Percentiles rank a stretch among this genome's conserved stretches.
Evolutionary conservation across 1,140 invertebrate genomes (phyloP).

Genomic region (Xylocopa sonorina): DNA sequence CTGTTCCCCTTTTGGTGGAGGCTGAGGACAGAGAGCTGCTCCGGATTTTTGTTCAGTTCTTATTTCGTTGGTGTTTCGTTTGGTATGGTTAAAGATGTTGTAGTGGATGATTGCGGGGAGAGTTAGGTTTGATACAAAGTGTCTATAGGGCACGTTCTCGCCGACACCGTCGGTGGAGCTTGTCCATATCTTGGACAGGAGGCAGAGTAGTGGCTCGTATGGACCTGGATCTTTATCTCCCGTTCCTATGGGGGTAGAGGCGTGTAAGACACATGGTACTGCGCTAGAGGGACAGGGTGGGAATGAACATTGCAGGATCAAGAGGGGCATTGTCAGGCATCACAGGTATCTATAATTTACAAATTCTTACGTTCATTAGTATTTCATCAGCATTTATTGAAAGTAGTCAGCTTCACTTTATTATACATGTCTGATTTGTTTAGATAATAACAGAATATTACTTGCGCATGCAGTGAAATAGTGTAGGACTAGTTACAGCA

Average conservation of each 20-base stretch:
- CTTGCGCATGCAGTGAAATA: too few relatives aligned
- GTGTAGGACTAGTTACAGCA: not conserved
- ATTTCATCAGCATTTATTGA: not conserved
- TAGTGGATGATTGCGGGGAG: not conserved
- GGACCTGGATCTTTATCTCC: slow-evolving; percentile 79
- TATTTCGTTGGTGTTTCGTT: not conserved
- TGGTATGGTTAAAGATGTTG: not conserved
- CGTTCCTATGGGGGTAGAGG: slow-evolving; percentile 77
- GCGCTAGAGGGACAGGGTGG: slow-evolving; percentile 75
- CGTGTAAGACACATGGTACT: slow-evolving; percentile 80
- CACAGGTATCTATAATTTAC: slow-evolving; percentile 73
- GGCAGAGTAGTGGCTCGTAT: slow-evolving; percentile 77
- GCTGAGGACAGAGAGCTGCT: not conserved
- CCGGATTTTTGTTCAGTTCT: not conserved
- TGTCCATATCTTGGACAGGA: slow-evolving; percentile 79
- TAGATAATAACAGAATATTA: too few relatives aligned
- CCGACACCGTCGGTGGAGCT: slow-evolving; percentile 81
- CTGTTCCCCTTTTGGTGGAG: not conserved
- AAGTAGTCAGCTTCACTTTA: not conserved
- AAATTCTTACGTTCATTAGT: not conserved
- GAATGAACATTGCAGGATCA: slow-evolving; percentile 80
- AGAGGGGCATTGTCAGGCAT: slow-evolving; percentile 80
- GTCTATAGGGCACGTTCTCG: slow-evolving; percentile 77
- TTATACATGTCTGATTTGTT: not conserved
- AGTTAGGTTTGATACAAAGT: slow-evolving; percentile 5